Evolutionary conservation across 2,888 invertebrate species (phyloP), one percentile per base, ranked within the genome.

Genomic region (Microplitis manilae): DNA sequence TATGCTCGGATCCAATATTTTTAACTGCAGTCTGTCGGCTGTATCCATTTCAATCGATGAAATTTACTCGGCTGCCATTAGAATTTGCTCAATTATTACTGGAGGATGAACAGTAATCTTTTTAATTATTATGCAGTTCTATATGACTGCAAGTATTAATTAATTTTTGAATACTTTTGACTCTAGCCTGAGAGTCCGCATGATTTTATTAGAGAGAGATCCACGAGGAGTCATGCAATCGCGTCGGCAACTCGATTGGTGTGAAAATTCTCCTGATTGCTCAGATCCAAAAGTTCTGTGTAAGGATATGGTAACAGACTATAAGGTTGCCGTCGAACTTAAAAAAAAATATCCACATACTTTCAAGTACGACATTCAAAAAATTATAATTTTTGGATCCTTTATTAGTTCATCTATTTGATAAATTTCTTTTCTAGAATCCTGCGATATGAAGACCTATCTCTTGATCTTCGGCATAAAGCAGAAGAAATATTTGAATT

Each of bases 1-100:
- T 93, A 79, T 95, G 95, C 86, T 94, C 93, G 93, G 92, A 93
- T 82, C 91, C 93, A 2, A 92, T 92, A 90, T 96, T 96, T 90
- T 93, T 96, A 77, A 93, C 93, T 76, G 93, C 92, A 81, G 94
- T 96, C 91, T 97, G 97, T 91, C 93, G 93, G 87, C 91, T 96
- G 83, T 97, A 96, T 90, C 97, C 97, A 13, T 95, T 96, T 89
- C 97, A 97, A 88, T 95, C 95, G 82, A 95, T 96, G 95, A 97
- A 97, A 90, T 93, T 95, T 80, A 96, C 97, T 38, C 92, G 97
- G 79, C 90, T 97, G 84, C 92, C 96, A 80, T 91, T 96, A 83
- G 92, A 93, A 79, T 92, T 95, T 13, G 93, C 95, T 68, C 94
- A 95, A 86, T 92, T 93, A 79, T 90, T 97, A 73, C 91, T 97